Evolutionary conservation across 2,797 vertebrate species (phyloP).

Genomic region (Aulostomus chinensis): DNA sequence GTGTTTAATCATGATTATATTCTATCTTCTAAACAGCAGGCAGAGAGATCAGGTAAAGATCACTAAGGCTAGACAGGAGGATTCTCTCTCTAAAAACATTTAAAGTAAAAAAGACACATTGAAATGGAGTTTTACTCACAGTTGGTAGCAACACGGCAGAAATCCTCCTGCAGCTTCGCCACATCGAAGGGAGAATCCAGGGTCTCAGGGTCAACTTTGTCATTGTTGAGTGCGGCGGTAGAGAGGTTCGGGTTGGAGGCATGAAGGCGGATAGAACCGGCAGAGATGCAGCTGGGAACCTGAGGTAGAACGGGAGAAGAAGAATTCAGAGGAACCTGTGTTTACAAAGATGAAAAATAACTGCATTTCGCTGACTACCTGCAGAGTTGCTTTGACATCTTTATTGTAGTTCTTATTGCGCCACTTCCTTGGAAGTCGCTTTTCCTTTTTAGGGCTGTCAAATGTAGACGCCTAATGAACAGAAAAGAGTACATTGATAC

Average conservation of each 20-base stretch:
- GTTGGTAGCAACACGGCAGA: conserved; percentile 90
- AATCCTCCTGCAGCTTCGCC: conserved; percentile 94
- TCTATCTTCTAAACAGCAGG: too few relatives aligned
- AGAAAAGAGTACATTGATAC: conserved; percentile 2
- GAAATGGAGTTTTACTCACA: conserved; percentile 80
- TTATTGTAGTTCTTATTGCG: conserved; percentile 90
- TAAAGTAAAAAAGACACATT: too few relatives aligned
- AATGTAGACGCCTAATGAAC: conserved; percentile 83
- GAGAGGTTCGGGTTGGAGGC: conserved; percentile 98
- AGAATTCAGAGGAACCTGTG: not conserved
- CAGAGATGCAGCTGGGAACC: conserved; percentile 85
- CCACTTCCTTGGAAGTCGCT: conserved; percentile 90
- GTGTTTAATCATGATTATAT: too few relatives aligned
- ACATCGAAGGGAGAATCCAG: conserved; percentile 89
- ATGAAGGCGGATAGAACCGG: conserved; percentile 88
- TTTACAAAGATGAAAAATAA: not conserved
- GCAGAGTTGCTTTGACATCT: conserved; percentile 92
- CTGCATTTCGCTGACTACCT: too few relatives aligned
- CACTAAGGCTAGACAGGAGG: too few relatives aligned
- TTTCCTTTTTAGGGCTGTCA: conserved; percentile 97
- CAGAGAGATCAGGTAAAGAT: too few relatives aligned
- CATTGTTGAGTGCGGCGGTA: conserved; percentile 86
- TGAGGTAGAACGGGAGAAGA: conserved; percentile 20
- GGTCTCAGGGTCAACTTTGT: conserved; percentile 85
- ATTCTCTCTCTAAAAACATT: too few relatives aligned